Conservation (phyloP, 2,113 vertebrate species). For the Urocynchramus pylzowi region DNA sequence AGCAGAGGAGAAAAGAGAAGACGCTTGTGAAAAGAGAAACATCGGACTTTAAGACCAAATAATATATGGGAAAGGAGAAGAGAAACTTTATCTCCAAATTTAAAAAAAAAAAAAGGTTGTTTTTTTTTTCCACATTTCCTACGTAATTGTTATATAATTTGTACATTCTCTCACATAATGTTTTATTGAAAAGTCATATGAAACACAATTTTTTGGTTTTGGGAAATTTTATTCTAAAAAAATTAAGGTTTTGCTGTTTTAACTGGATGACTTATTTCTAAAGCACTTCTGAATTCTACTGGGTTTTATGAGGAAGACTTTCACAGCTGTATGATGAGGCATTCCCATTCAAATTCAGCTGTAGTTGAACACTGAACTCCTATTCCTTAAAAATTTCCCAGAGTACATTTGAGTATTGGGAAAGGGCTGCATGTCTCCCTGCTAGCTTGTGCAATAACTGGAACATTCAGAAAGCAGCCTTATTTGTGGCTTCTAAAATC, state of each 20-base stretch:
- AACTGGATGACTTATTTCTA: neutral
- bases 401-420: neutral
- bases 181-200: neutral
- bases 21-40: neutral
- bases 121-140: neutral
- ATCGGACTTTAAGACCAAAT: neutral
- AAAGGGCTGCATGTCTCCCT: neutral
- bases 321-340: neutral
- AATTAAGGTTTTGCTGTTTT: neutral
- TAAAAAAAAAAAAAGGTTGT: neutral
- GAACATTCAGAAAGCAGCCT: neutral
- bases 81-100: neutral
- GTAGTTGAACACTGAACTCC: neutral
- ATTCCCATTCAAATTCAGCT: neutral
- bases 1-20: neutral
- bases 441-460: neutral
- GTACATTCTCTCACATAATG: neutral
- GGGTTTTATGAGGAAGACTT: neutral
- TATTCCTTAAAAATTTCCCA: neutral
- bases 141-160: neutral
- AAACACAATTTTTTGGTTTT: neutral
- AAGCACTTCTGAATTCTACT: neutral
- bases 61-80: neutral
- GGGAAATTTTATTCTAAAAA: neutral
- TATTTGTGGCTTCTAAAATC: neutral